phyloP scores from a whole-genome alignment of 2,797 vertebrate species.

The Pogonophryne albipinna region DNA sequence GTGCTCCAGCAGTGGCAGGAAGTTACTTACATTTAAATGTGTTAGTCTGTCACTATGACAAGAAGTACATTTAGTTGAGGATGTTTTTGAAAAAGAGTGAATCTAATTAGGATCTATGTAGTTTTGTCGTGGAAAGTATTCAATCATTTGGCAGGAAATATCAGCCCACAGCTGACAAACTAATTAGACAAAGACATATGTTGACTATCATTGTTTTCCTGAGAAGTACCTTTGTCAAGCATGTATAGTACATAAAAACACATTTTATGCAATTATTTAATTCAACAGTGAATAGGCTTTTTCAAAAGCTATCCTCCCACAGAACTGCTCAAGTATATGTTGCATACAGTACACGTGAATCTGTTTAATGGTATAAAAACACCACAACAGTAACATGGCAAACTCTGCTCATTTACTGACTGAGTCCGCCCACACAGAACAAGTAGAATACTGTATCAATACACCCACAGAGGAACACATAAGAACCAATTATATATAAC shows the following conservation, averaged over 20 bases:
- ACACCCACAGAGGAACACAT: conserved; percentile 39
- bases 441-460: conserved; percentile 5
- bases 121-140: background rate
- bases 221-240: background rate
- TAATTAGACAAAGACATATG: background rate
- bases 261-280: conserved; percentile 36
- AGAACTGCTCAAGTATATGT: conserved; percentile 36
- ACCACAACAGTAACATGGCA: conserved; percentile 42
- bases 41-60: background rate
- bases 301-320: conserved; percentile 52
- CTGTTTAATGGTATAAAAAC: conserved; percentile 40
- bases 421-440: conserved; percentile 45
- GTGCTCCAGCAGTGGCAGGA: background rate
- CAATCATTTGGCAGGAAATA: too few relatives aligned
- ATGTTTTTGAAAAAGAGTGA: background rate
- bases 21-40: background rate
- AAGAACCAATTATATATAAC: conserved; percentile 2
- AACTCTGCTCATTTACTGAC: conserved; percentile 26
- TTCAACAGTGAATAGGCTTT: conserved; percentile 13
- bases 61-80: background rate
- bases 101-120: background rate
- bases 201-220: too few relatives aligned
- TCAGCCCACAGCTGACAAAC: background rate
- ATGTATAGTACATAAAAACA: conserved; percentile 18
- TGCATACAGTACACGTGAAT: conserved; percentile 36